Evolutionary conservation across 2,888 invertebrate genomes (phyloP), one percentile per base, ranked within the genome.

Genomic region (Gari tellinella): DNA sequence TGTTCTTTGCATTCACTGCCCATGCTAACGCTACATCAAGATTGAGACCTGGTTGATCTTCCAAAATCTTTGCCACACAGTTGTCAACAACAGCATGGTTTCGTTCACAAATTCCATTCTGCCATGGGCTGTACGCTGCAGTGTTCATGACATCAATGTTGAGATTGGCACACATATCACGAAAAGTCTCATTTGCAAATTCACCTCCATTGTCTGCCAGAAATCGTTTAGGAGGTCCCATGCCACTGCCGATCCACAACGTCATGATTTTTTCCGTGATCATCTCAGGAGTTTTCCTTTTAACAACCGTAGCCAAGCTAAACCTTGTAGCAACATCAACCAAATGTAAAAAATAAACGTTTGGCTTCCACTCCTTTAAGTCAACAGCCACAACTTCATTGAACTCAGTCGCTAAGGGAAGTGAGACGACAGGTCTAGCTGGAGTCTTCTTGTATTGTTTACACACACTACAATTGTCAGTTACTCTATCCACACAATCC

Each of bases 1-100:
- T 55, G 45, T 77, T 62, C 46, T 75, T 66, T 17, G 75, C 65
- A 49, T 74, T 74, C 12, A 74, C 52, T 31, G 74, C 66, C 63
- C 62, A 70, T 19, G 41, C 61, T n/a, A 60, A 25, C 4, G 68
- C 73, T 25, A 73, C 45, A 43, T 68, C 58, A 10, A 73, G 31
- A 38, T 46, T 64, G 15, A 68, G 17, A n/a, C 48, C 46, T 17
- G 51, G 60, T 38, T 65, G 61, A 51, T 61, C 65, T 52, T 67
- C 67, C 1, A 60, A 41, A 19, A 60, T 65, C 38, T 56, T 64
- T 14, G 49, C 68, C n/a, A 72, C 70, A 65, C 66, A 65, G 40
- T 65, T 41, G 51, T 68, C 68, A 48, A 66, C 72, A 15, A 62
- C 58, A 46, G 73, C 73, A 62, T 66, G 66, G 23, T 70, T 67